These are phyloP conservation scores for Eristalis tenax DNA, from an alignment of 2,888 invertebrate genomes.

Conservation along the genomic window DNA sequence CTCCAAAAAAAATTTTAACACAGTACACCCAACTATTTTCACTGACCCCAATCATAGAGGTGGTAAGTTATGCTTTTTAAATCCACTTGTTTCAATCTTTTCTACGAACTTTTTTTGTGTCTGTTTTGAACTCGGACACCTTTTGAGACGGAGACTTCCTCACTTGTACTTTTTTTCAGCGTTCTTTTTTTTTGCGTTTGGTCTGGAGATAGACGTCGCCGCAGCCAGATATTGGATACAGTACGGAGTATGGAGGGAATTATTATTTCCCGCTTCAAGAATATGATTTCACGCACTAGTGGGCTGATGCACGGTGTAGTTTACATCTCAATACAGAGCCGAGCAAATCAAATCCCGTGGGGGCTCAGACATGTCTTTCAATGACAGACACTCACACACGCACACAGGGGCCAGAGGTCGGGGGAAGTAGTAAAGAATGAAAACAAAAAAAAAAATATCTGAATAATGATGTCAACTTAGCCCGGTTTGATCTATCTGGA, in stretches of 20 bases:
- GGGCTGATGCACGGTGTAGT: conserved; percentile 1
- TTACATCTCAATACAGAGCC: conserved; percentile 35
- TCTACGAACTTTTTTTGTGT: background rate
- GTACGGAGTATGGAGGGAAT: conserved; percentile 18
- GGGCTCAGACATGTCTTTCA: conserved; percentile 28
- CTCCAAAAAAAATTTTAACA: background rate
- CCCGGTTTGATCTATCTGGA: conserved; percentile 28
- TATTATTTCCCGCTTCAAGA: conserved; percentile 62
- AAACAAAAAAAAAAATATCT: background rate
- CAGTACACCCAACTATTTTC: conserved; percentile 76
- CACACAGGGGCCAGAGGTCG: background rate
- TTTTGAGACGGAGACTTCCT: conserved; percentile 16
- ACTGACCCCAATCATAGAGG: conserved; percentile 78
- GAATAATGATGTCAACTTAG: conserved; percentile 62
- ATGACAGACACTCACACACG: conserved; percentile 1
- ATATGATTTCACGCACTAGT: conserved; percentile 68
- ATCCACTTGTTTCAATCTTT: conserved; percentile 20
- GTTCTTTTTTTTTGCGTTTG: background rate
- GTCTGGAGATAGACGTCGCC: background rate
- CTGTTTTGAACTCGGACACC: conserved; percentile 12
- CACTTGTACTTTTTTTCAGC: conserved; percentile 57
- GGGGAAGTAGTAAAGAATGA: background rate
- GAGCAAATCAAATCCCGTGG: conserved; percentile 38
- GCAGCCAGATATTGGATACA: background rate
- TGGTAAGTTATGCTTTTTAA: conserved; percentile 61